Evolutionary conservation across 2,113 vertebrate species (phyloP).

Genomic region (Xenopus laevis): DNA sequence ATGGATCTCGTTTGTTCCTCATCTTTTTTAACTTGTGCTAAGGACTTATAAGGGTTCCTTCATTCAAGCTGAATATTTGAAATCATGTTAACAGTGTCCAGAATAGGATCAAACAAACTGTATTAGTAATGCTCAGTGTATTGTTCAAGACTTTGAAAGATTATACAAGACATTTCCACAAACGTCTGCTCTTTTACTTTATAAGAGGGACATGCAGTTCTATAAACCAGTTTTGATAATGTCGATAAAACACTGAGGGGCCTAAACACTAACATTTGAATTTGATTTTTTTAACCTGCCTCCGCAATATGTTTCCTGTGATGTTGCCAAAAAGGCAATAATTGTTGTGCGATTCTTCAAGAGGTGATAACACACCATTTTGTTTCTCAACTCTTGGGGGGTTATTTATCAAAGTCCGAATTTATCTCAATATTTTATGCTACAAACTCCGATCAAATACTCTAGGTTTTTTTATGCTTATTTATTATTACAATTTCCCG

Average conservation of each 20-base stretch:
- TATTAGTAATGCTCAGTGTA: slow-evolving; percentile 61
- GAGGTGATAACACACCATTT: no score
- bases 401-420: no score
- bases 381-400: no score
- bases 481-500: no score
- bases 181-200: slow-evolving; percentile 45
- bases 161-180: slow-evolving; percentile 56
- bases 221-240: slow-evolving; percentile 18
- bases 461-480: no score
- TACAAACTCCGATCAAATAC: no score
- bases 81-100: slow-evolving; percentile 72
- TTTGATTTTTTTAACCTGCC: neutral
- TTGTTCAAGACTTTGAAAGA: slow-evolving; percentile 55
- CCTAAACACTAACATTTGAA: neutral
- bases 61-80: slow-evolving; percentile 69
- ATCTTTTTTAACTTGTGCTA: slow-evolving; percentile 63
- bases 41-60: slow-evolving; percentile 66
- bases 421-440: no score
- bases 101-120: slow-evolving; percentile 66
- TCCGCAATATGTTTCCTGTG: no score
- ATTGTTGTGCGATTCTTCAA: no score
- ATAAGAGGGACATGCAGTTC: slow-evolving; percentile 38
- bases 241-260: slow-evolving; percentile 8
- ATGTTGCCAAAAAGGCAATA: no score
- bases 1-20: no score